phyloP scores from a whole-genome alignment of 2,888 invertebrate species.

The Invenusta paracnida region DNA sequence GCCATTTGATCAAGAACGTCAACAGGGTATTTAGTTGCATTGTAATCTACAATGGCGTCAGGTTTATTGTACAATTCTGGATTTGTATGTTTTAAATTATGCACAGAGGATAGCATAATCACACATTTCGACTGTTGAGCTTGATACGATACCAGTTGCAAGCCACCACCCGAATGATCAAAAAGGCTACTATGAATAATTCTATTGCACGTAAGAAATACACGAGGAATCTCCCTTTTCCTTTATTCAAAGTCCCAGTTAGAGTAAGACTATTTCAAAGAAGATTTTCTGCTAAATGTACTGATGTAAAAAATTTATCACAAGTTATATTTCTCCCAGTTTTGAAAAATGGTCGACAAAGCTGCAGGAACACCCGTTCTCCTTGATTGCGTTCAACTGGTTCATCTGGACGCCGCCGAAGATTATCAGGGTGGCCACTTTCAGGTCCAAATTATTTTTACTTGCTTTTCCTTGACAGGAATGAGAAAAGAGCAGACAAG shows the following conservation, averaged over 20 bases:
- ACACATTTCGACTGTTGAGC: constrained; percentile 29
- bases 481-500: too few relatives aligned
- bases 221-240: constrained; percentile 27
- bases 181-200: constrained; percentile 22
- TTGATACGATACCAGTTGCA: constrained; percentile 27
- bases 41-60: constrained; percentile 29
- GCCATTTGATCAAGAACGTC: constrained; percentile 8
- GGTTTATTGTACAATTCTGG: constrained; percentile 21
- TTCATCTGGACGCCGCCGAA: constrained; percentile 27
- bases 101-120: constrained; percentile 23
- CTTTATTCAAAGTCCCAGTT: constrained; percentile 23
- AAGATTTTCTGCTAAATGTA: constrained; percentile 25
- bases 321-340: constrained; percentile 25
- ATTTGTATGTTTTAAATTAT: constrained; percentile 22
- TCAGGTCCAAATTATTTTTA: too few relatives aligned
- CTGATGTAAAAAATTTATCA: constrained; percentile 20
- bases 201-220: constrained; percentile 19
- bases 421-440: too few relatives aligned
- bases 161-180: constrained; percentile 18
- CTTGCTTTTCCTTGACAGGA: too few relatives aligned
- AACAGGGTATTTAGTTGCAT: constrained; percentile 26
- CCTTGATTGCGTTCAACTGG: constrained; percentile 18
- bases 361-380: constrained; percentile 22
- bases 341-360: constrained; percentile 22
- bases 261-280: constrained; percentile 14